Percentiles rank a stretch among this genome's conserved stretches.
Evolutionary conservation across 2,113 vertebrate genomes (phyloP).

Genomic region (Chaetodon auriga): DNA sequence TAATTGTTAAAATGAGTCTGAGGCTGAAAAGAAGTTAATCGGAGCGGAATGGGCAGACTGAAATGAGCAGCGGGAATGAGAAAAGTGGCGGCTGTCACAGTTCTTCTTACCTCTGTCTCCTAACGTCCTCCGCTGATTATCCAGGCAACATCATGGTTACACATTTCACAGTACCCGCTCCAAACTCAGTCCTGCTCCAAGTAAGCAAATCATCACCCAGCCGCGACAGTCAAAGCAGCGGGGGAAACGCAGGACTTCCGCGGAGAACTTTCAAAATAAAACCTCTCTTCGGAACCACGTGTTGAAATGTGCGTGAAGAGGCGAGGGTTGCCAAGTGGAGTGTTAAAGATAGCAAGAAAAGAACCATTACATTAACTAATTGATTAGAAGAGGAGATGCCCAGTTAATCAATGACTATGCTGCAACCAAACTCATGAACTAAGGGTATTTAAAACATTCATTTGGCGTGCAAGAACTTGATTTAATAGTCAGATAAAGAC

Average conservation of each 20-base stretch:
- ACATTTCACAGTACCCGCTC: conserved; percentile 94
- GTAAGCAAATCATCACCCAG: conserved; percentile 88
- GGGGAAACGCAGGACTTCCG: conserved; percentile 19
- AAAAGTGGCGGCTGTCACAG: conserved; percentile 39
- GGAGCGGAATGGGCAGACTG: conserved; percentile 1
- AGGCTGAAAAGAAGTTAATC: conserved; percentile 59
- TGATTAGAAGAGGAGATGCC: not conserved
- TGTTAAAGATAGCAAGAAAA: not conserved
- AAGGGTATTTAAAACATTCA: not conserved
- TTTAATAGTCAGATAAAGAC: not conserved
- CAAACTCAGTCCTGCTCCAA: conserved; percentile 88
- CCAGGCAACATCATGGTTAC: conserved; percentile 84
- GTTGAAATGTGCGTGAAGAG: not conserved
- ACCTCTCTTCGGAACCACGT: not conserved
- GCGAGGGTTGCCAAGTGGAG: not conserved
- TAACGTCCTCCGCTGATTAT: conserved; percentile 79
- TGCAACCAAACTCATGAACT: not conserved
- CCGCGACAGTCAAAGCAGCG: conserved; percentile 41
- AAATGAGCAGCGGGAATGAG: not conserved
- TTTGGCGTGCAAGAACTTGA: not conserved
- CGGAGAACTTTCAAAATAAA: conserved; percentile 60
- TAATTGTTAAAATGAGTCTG: conserved; percentile 22
- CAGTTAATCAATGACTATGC: not conserved
- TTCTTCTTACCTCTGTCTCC: conserved; percentile 75
- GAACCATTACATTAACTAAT: not conserved